Percentiles rank a stretch among this genome's conserved stretches.
phyloP scores from a whole-genome alignment of 2,797 vertebrate genomes.

The Acipenser transmontanus region DNA sequence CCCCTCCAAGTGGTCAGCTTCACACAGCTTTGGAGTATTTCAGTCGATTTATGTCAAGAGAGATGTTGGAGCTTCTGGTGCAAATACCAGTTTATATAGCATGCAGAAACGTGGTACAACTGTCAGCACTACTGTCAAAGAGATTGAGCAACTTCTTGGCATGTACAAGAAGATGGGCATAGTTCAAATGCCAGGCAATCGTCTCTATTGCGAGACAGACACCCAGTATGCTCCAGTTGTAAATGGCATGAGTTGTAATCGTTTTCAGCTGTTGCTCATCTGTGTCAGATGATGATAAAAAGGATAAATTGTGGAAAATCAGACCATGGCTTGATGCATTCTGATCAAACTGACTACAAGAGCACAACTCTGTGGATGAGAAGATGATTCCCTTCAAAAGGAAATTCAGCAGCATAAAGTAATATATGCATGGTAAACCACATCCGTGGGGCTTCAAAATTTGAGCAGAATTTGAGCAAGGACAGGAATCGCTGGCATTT shows the following conservation, averaged over 20 bases:
- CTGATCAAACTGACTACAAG: constrained; percentile 16
- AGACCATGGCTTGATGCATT: constrained; percentile 23
- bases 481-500: constrained; percentile 17
- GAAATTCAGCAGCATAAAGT: constrained; percentile 17
- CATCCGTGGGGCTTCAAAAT: constrained; percentile 10
- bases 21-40: constrained; percentile 17
- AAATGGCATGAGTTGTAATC: constrained; percentile 19
- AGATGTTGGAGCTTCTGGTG: constrained; percentile 19
- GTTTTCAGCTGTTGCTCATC: constrained; percentile 23
- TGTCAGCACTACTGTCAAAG: constrained; percentile 21
- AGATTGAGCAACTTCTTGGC: constrained; percentile 21
- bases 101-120: constrained; percentile 18
- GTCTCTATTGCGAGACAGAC: constrained; percentile 9
- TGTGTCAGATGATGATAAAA: constrained; percentile 11
- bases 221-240: constrained; percentile 9
- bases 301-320: constrained; percentile 26
- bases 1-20: neutral
- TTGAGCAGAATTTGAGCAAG: neutral
- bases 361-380: constrained; percentile 25
- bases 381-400: constrained; percentile 21
- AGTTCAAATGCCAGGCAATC: constrained; percentile 14
- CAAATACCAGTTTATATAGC: constrained; percentile 20
- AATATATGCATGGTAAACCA: constrained; percentile 3
- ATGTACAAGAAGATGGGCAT: constrained; percentile 25
- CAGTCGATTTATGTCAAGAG: constrained; percentile 19